phyloP scores from a whole-genome alignment of 1,140 invertebrate genomes.

The Drosophila ercepeae region DNA sequence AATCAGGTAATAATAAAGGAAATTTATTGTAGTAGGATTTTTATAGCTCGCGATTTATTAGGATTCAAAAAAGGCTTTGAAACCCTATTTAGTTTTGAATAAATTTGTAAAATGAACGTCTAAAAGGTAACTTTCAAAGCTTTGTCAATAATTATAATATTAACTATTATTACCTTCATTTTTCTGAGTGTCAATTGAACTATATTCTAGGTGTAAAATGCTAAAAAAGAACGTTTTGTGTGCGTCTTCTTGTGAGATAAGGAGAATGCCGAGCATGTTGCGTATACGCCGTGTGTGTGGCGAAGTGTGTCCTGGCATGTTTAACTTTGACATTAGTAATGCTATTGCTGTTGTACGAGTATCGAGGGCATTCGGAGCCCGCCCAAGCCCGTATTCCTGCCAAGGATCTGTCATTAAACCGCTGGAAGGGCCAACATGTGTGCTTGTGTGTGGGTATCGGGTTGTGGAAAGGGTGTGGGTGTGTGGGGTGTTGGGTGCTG shows the following conservation, averaged over 20 bases:
- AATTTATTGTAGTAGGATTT: too few relatives aligned
- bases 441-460: too few relatives aligned
- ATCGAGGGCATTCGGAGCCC: slow-evolving; percentile 41
- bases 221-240: slow-evolving; percentile 15
- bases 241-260: slow-evolving; percentile 33
- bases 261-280: slow-evolving; percentile 38
- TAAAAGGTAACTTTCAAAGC: too few relatives aligned
- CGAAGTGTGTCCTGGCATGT: slow-evolving; percentile 57
- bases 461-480: slow-evolving; percentile 10
- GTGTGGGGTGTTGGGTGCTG: slow-evolving; percentile 8
- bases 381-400: not conserved
- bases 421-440: slow-evolving; percentile 36
- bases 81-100: too few relatives aligned
- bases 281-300: slow-evolving; percentile 55
- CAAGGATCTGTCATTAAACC: slow-evolving; percentile 43
- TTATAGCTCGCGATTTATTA: too few relatives aligned
- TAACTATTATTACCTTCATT: not conserved
- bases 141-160: too few relatives aligned
- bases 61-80: too few relatives aligned
- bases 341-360: slow-evolving; percentile 34
- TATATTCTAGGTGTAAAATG: not conserved
- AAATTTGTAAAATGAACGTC: too few relatives aligned
- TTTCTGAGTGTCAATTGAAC: slow-evolving; percentile 8
- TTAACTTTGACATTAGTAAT: slow-evolving; percentile 74
- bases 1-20: too few relatives aligned